Conservation (phyloP, 2,888 invertebrate species). For the Dynastes maya region DNA sequence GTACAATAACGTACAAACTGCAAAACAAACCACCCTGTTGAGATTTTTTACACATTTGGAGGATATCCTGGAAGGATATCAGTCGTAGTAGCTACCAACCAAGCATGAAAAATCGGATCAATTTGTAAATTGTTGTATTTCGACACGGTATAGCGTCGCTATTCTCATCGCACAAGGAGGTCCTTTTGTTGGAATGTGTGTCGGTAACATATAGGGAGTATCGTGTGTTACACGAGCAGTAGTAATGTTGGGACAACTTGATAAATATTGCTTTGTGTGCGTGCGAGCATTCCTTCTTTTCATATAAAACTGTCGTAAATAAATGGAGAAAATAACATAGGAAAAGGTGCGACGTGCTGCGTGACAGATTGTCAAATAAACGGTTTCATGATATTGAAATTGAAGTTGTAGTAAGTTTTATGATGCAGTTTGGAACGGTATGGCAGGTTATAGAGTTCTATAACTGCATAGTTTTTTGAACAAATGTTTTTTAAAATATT, state of each 20-base stretch:
- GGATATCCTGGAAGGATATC: background rate
- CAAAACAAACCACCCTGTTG: conserved; percentile 12
- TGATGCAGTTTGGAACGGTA: background rate
- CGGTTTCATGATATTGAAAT: background rate
- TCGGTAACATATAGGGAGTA: conserved; percentile 12
- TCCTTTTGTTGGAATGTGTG: conserved; percentile 22
- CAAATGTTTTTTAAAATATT: too few species aligned
- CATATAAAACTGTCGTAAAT: background rate
- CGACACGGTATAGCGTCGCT: conserved; percentile 22
- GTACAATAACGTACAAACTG: background rate
- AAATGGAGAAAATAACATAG: conserved; percentile 12
- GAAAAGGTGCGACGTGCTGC: background rate
- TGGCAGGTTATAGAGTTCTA: too few species aligned
- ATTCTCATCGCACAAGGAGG: conserved; percentile 15
- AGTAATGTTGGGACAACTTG: conserved; percentile 38
- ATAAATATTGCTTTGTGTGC: conserved; percentile 39
- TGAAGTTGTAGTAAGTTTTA: background rate
- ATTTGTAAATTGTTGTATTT: conserved; percentile 39
- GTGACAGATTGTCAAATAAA: conserved; percentile 5
- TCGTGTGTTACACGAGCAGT: background rate
- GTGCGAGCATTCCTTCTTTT: conserved; percentile 26
- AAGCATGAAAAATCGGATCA: conserved; percentile 39
- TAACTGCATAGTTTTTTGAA: too few species aligned
- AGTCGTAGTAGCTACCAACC: conserved; percentile 2
- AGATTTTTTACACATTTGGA: conserved; percentile 21